These are phyloP conservation scores for Molossus alvarezi DNA, from an alignment of 2,797 vertebrate genomes.

Conservation along the genomic window DNA sequence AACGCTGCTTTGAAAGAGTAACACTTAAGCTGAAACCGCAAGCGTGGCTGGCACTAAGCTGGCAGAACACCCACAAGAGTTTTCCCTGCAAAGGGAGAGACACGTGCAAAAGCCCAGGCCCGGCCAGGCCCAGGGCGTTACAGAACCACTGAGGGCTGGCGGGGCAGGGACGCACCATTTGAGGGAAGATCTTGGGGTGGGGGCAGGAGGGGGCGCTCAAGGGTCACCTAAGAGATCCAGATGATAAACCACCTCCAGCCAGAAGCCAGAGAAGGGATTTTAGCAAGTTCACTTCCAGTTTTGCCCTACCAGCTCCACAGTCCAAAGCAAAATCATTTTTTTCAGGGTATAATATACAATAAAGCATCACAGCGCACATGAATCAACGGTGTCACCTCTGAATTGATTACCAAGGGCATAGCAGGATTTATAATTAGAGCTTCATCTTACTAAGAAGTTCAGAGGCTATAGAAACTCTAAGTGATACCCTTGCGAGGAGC, in stretches of 20 bases:
- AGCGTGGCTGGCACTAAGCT: too few species aligned
- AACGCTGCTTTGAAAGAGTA: neutral
- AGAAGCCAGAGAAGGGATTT: neutral
- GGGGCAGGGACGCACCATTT: neutral
- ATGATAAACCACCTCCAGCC: neutral
- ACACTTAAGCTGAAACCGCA: neutral
- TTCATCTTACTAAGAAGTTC: constrained; percentile 66
- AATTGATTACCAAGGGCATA: constrained; percentile 16
- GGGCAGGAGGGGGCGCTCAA: accelerated
- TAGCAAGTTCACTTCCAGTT: neutral
- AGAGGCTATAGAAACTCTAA: constrained; percentile 50
- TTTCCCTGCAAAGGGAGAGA: neutral
- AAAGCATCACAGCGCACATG: neutral
- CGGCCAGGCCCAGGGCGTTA: neutral
- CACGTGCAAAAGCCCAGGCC: too few species aligned
- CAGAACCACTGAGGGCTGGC: neutral
- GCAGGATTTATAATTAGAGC: constrained; percentile 49
- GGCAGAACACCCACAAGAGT: neutral
- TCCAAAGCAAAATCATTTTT: constrained; percentile 37
- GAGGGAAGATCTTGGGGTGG: neutral
- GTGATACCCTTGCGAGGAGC: neutral
- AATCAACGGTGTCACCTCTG: constrained; percentile 36
- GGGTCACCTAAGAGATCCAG: neutral
- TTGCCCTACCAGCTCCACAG: neutral
- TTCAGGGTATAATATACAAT: neutral